Conservation (phyloP, 2,888 invertebrate species). For the Diplolepis rosae region DNA sequence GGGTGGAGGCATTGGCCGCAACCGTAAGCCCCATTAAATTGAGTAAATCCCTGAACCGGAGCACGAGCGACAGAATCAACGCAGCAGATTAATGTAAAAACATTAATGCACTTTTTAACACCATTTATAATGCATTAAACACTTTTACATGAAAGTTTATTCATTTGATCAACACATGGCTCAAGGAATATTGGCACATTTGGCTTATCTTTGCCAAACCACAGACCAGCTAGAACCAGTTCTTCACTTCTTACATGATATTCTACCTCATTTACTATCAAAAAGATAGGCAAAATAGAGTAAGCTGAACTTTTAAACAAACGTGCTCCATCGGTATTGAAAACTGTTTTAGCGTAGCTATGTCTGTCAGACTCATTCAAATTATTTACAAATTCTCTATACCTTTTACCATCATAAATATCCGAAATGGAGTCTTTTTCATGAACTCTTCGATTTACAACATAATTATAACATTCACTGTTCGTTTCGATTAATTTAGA, state of each 20-base stretch:
- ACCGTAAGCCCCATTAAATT: too few species aligned
- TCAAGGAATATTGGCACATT: too few species aligned
- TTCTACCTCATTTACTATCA: slow-evolving; percentile 28
- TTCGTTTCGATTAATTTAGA: neutral
- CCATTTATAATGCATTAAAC: too few species aligned
- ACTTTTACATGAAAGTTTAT: too few species aligned
- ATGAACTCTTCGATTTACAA: neutral
- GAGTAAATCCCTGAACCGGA: too few species aligned
- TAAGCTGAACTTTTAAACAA: slow-evolving; percentile 17
- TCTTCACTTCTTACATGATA: neutral
- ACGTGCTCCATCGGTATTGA: slow-evolving; percentile 34
- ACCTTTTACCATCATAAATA: slow-evolving; percentile 27
- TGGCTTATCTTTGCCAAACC: slow-evolving; percentile 14
- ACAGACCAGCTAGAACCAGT: slow-evolving; percentile 5
- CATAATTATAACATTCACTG: slow-evolving; percentile 24
- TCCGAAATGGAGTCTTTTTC: neutral
- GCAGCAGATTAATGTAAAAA: too few species aligned
- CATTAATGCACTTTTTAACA: too few species aligned
- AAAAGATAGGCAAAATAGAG: slow-evolving; percentile 34
- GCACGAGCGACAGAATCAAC: too few species aligned
- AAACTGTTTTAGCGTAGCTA: slow-evolving; percentile 7
- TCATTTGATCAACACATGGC: too few species aligned
- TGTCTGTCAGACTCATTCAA: slow-evolving; percentile 17
- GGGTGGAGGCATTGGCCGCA: too few species aligned
- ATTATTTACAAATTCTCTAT: slow-evolving; percentile 11